phyloP scores from a whole-genome alignment of 2,797 vertebrate species.

The Echeneis naucrates region DNA sequence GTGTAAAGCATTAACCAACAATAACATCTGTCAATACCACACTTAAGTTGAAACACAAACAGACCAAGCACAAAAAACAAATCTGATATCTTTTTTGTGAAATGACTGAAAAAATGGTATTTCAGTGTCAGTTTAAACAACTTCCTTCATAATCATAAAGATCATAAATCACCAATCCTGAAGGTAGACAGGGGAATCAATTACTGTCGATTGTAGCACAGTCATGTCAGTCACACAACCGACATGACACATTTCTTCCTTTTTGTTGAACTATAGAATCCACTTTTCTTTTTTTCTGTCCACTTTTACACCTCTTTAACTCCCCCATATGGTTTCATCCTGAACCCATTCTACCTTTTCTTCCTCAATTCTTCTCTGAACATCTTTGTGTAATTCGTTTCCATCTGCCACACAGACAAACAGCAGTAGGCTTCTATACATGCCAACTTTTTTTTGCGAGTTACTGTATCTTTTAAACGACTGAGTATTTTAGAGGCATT shows the following conservation, averaged over 20 bases:
- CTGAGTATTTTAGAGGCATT: background rate
- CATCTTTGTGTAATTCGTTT: slow-evolving; percentile 25
- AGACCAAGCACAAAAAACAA: background rate
- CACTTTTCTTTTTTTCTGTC: background rate
- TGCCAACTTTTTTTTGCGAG: background rate
- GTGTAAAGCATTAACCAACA: background rate
- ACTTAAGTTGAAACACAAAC: slow-evolving; percentile 14
- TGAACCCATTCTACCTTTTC: background rate
- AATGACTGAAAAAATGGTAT: slow-evolving; percentile 3
- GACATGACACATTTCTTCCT: slow-evolving; percentile 6
- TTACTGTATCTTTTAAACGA: slow-evolving; percentile 19
- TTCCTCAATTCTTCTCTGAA: background rate
- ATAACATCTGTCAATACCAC: background rate
- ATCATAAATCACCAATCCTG: no score
- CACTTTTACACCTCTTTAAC: background rate
- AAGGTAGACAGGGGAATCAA: background rate
- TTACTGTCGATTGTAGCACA: background rate
- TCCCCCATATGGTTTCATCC: background rate
- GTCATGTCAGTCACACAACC: slow-evolving; percentile 8
- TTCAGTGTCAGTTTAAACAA: no score
- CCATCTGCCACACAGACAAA: background rate
- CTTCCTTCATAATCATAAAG: no score
- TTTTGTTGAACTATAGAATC: background rate
- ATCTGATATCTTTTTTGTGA: no score
- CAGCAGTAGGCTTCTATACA: background rate